Base-by-base conservation (phyloP, 2,113 vertebrate genomes). In the Pygoscelis adeliae region DNA sequence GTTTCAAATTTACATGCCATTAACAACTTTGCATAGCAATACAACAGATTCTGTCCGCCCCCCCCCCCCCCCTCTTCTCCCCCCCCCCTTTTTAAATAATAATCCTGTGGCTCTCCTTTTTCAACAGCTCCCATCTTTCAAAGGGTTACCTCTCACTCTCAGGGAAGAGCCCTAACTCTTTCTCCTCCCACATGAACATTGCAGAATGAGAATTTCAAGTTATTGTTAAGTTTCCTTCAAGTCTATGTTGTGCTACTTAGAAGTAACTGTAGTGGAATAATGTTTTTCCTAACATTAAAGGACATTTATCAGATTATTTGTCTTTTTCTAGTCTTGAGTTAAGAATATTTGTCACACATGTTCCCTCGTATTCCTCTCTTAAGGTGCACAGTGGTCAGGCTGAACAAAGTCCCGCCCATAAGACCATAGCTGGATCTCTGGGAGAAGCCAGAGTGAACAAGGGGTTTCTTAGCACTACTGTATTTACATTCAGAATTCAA, bases 401-500 rank as follows among this genome's bases (percentile, higher is more conserved):
- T n/a, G 52, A 83, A 80, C 18, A 10, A 50, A 80, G 55, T 77
- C 62, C 58, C 90, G 78, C 59, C 52, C 47, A 0, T 44, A 65
- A 36, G 38, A 83, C 73, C 82, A 80, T 3, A 77, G 34, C 69
- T 74, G 40, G 56, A 83, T 90, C 62, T 87, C 90, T 65, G 50
- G 22, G 26, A 90, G 50, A 93, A 87, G 30, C 58, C 61, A 92
- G 83, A 92, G 61, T 86, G 32, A 91, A 83, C 4, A 11, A 78
- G 40, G 34, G 27, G 5, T 30, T 89, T 74, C 69, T 85, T 52
- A 89, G 47, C 38, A 90, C 47, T 89, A 73, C 21, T 46, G 16
- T 44, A 76, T 74, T 96, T 92, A 93, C 89, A 96, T 83, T 91
- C 93, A 97, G 56, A 83, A 82, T 80, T 59, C 80, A 83, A 79